Percentiles rank a stretch among this genome's conserved stretches.
Evolutionary conservation across 1,140 invertebrate genomes (phyloP).

Genomic region (Trichomalopsis sarcophagae): DNA sequence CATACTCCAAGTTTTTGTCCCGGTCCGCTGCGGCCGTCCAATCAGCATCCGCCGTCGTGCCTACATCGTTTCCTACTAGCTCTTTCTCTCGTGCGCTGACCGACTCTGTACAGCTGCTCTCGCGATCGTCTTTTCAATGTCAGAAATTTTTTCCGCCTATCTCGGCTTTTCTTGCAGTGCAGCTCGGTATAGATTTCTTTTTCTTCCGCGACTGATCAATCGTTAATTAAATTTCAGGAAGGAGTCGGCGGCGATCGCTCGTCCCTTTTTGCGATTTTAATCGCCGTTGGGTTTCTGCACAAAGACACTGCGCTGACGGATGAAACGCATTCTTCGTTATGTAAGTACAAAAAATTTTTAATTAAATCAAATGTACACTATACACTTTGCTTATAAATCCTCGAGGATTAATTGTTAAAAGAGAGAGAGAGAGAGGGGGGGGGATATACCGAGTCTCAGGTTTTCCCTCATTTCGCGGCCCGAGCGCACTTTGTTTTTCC

Average conservation of each 20-base stretch:
- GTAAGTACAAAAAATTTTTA: too few species aligned
- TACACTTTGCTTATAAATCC: background rate
- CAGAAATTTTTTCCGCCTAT: background rate
- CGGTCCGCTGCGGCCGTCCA: conserved; percentile 3
- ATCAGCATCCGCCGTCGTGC: conserved; percentile 26
- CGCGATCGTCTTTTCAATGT: conserved; percentile 32
- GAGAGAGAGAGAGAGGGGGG: background rate
- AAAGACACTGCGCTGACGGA: background rate
- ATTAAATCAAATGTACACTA: too few species aligned
- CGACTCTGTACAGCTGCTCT: conserved; percentile 39
- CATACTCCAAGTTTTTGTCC: conserved; percentile 19
- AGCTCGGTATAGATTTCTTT: conserved; percentile 46
- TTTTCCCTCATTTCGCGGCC: background rate
- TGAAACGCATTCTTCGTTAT: too few species aligned
- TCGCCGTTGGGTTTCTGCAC: background rate
- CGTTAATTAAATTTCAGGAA: conserved; percentile 38
- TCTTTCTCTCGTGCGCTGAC: conserved; percentile 6
- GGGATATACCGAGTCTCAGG: background rate
- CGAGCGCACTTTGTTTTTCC: background rate
- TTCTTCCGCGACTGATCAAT: conserved; percentile 46
- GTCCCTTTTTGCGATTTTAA: background rate
- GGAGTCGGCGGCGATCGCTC: background rate
- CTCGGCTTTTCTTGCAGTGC: background rate
- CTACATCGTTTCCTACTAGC: conserved; percentile 24
- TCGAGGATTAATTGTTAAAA: background rate